Percentiles rank a stretch among this genome's conserved stretches.
phyloP scores from a whole-genome alignment of 2,113 vertebrate species.

The Seriola aureovittata region DNA sequence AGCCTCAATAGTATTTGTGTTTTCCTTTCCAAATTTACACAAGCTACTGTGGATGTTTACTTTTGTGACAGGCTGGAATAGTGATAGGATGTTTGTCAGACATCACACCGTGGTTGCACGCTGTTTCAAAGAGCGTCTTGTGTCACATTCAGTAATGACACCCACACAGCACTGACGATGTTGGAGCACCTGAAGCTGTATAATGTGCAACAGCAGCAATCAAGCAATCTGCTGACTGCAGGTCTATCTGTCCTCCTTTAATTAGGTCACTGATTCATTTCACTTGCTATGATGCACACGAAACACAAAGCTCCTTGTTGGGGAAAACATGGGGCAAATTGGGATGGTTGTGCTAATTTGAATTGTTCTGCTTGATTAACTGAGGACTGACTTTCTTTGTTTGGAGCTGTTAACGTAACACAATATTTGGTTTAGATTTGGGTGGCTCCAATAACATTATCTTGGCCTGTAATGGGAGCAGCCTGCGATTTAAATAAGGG shows the following conservation, averaged over 20 bases:
- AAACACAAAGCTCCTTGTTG: conserved; percentile 27
- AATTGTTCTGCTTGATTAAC: conserved; percentile 61
- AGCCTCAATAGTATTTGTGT: conserved; percentile 10
- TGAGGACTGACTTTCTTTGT: conserved; percentile 45
- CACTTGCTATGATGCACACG: conserved; percentile 63
- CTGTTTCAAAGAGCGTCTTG: conserved; percentile 42
- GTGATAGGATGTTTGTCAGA: conserved; percentile 14
- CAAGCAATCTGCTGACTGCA: conserved; percentile 66
- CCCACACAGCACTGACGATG: conserved; percentile 27
- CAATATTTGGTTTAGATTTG: conserved; percentile 60
- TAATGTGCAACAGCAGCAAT: conserved; percentile 57
- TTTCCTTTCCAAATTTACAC: conserved; percentile 4
- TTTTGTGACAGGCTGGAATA: conserved; percentile 21
- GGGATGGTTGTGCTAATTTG: conserved; percentile 43
- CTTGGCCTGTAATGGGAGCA: conserved; percentile 43
- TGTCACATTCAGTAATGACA: conserved; percentile 45
- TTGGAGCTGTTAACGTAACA: conserved; percentile 44
- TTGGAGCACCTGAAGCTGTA: conserved; percentile 53
- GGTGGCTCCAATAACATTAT: conserved; percentile 48
- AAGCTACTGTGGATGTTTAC: neutral
- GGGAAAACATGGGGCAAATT: conserved; percentile 19
- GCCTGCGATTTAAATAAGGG: conserved; percentile 47
- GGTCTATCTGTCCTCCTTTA: conserved; percentile 63
- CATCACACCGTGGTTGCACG: conserved; percentile 3
- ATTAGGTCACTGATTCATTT: conserved; percentile 76